Percentiles rank a stretch among this genome's conserved stretches.
These are phyloP conservation scores for Ranitomeya variabilis DNA, from an alignment of 2,113 vertebrate species.

Conservation along the genomic window DNA sequence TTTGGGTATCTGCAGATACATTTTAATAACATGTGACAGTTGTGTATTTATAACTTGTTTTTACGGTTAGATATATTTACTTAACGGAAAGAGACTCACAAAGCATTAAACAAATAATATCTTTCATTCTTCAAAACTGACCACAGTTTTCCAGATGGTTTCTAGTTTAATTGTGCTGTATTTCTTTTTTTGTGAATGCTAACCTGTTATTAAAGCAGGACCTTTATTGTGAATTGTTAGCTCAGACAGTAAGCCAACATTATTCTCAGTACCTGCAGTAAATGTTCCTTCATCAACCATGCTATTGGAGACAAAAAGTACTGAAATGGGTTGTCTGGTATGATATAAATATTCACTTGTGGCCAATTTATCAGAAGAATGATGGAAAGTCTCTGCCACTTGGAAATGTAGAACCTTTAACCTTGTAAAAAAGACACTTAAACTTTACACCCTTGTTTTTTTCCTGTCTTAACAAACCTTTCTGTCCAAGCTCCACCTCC, in stretches of 20 bases:
- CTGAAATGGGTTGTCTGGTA: no score
- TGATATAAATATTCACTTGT: no score
- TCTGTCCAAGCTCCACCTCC: no score
- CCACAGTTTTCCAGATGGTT: conserved; percentile 44
- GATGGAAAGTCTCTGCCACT: no score
- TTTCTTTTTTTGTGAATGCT: conserved; percentile 16
- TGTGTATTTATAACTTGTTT: conserved; percentile 44
- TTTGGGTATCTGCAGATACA: not conserved
- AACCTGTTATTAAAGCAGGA: conserved; percentile 18
- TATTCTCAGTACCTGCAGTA: not conserved
- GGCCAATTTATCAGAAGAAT: no score
- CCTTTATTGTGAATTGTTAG: not conserved
- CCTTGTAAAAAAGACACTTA: no score
- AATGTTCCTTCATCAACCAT: not conserved
- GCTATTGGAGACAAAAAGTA: not conserved
- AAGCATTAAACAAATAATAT: conserved; percentile 39
- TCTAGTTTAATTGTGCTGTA: not conserved
- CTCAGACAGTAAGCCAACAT: not conserved
- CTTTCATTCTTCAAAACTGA: conserved; percentile 24
- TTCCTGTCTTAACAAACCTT: no score
- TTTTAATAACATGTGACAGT: conserved; percentile 37
- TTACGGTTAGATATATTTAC: conserved; percentile 31
- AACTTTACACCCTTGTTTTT: no score
- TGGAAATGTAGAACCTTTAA: no score
- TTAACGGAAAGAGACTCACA: conserved; percentile 14